These are phyloP conservation scores for Prionailurus bengalensis DNA, from an alignment of 2,113 vertebrate genomes.

Conservation along the genomic window DNA sequence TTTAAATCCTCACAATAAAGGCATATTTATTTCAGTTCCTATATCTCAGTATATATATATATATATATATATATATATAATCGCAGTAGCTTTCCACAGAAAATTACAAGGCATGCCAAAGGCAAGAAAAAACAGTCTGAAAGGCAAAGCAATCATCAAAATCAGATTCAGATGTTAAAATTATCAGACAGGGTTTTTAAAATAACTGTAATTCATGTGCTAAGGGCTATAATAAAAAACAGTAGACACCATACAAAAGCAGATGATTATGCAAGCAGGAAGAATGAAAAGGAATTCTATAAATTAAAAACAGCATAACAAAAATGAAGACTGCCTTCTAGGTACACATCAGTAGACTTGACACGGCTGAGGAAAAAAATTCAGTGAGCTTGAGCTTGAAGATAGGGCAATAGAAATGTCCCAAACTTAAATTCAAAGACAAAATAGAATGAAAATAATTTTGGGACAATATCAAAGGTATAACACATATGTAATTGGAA, in stretches of 20 bases:
- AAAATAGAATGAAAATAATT: background rate
- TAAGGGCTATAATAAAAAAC: background rate
- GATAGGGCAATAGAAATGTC: background rate
- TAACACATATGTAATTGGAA: background rate
- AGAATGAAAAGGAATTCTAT: background rate
- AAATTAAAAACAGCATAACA: background rate
- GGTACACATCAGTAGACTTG: background rate
- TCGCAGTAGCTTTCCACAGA: background rate
- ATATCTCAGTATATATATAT: background rate
- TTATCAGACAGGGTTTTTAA: background rate
- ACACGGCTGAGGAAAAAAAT: background rate
- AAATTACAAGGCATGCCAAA: constrained; percentile 41
- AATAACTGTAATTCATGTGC: background rate
- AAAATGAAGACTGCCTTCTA: background rate
- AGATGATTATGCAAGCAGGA: background rate
- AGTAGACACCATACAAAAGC: background rate
- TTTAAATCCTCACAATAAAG: background rate
- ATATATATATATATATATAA: background rate
- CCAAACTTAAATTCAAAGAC: background rate
- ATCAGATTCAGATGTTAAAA: background rate
- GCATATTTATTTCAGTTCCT: background rate
- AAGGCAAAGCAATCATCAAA: background rate
- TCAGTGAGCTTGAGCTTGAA: background rate
- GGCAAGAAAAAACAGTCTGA: background rate
- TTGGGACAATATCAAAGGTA: background rate